phyloP scores from a whole-genome alignment of 2,888 invertebrate genomes.

The Byasa hedistus region DNA sequence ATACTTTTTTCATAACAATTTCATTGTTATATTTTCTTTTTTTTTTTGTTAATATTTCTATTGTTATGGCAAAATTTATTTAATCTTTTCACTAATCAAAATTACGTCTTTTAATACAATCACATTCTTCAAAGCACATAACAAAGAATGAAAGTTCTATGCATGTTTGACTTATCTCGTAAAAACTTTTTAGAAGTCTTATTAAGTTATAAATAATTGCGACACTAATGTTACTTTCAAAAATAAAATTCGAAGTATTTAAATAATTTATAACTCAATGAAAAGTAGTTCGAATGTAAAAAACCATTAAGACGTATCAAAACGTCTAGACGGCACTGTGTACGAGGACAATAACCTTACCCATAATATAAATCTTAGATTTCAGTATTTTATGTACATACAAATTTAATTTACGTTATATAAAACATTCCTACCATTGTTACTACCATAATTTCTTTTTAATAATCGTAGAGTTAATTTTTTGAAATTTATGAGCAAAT shows the following conservation, averaged over 20 bases:
- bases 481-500: no score
- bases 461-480: no score
- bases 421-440: no score
- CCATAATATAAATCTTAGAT: background rate
- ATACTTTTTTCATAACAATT: constrained; percentile 9
- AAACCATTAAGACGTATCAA: constrained; percentile 1
- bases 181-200: no score
- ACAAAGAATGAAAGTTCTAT: no score
- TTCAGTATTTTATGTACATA: background rate
- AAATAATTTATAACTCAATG: background rate
- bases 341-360: background rate
- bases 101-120: no score
- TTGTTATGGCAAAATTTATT: no score
- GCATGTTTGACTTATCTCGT: no score
- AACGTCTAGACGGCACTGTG: background rate
- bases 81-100: no score
- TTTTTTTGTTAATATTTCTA: background rate
- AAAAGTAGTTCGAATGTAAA: background rate
- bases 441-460: no score
- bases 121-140: no score
- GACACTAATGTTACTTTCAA: background rate
- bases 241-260: background rate
- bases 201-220: background rate
- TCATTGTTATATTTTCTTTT: background rate
- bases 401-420: background rate